A percentile compares a stretch with the other conserved stretches of the same genome.
phyloP scores from a whole-genome alignment of 2,113 vertebrate species.

The Lophochroa leadbeateri region DNA sequence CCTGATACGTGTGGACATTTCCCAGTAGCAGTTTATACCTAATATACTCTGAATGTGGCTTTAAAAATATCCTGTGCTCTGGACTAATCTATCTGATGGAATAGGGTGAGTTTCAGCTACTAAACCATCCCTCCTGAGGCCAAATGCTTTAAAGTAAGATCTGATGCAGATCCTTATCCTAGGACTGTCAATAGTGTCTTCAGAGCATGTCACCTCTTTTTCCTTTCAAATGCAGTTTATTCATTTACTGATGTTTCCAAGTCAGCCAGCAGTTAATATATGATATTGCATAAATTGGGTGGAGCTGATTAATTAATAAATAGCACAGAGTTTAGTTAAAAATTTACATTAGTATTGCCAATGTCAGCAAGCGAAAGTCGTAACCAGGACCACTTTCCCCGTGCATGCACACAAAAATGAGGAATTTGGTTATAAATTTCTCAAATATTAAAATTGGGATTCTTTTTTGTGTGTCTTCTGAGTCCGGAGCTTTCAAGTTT shows the following conservation, averaged over 20 bases:
- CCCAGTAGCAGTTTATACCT: not conserved
- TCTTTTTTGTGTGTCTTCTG: not conserved
- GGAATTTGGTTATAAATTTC: not conserved
- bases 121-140: conserved; percentile 54
- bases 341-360: not conserved
- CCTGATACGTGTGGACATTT: not conserved
- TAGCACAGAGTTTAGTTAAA: not conserved
- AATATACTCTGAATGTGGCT: not conserved
- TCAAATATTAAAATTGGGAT: not conserved
- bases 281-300: not conserved
- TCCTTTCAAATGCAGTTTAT: conserved; percentile 34
- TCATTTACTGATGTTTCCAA: conserved; percentile 29
- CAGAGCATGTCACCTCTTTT: not conserved
- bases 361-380: not conserved
- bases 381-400: not conserved
- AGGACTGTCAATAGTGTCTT: conserved; percentile 5
- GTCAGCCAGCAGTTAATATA: not conserved
- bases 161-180: conserved; percentile 47
- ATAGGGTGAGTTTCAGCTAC: conserved; percentile 31
- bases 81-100: conserved; percentile 38
- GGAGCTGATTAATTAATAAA: conserved; percentile 24
- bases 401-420: not conserved
- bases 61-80: not conserved
- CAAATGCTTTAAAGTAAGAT: conserved; percentile 43
- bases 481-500: not conserved